Percentiles rank a stretch among this genome's conserved stretches.
These are phyloP conservation scores for Nemapogon koenigi DNA, from an alignment of 2,888 invertebrate genomes.

Conservation along the genomic window DNA sequence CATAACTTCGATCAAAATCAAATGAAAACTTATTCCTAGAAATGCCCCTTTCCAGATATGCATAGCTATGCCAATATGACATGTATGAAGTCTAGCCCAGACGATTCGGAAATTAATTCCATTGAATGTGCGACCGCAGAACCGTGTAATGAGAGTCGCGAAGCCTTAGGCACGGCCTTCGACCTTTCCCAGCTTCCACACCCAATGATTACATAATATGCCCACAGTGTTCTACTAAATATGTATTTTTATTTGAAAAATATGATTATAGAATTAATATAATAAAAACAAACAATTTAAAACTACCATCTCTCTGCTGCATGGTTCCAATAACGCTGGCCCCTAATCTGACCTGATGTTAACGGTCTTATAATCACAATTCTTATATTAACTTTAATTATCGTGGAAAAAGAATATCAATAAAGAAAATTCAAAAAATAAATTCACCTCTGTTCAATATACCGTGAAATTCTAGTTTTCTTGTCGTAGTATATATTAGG, in stretches of 20 bases:
- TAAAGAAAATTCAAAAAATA: constrained; percentile 4
- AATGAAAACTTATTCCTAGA: no score
- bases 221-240: no score
- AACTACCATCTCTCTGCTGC: no score
- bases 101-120: constrained; percentile 42
- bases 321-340: no score
- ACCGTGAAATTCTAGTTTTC: constrained; percentile 50
- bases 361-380: no score
- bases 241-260: no score
- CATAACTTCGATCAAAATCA: no score
- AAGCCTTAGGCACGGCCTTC: constrained; percentile 8
- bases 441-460: constrained; percentile 32
- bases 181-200: constrained; percentile 7
- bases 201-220: no score
- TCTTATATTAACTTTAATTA: no score
- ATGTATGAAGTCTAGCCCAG: constrained; percentile 32
- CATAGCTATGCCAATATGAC: constrained; percentile 8
- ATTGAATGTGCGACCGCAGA: constrained; percentile 26
- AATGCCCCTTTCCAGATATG: not conserved
- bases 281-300: no score
- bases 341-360: no score
- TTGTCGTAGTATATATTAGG: constrained; percentile 47
- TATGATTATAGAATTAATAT: no score
- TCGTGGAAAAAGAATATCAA: constrained; percentile 24
- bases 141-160: constrained; percentile 28